Percentiles rank a stretch among this genome's conserved stretches.
Evolutionary conservation across 2,797 vertebrate genomes (phyloP).

Genomic region (Peromyscus nudipes): DNA sequence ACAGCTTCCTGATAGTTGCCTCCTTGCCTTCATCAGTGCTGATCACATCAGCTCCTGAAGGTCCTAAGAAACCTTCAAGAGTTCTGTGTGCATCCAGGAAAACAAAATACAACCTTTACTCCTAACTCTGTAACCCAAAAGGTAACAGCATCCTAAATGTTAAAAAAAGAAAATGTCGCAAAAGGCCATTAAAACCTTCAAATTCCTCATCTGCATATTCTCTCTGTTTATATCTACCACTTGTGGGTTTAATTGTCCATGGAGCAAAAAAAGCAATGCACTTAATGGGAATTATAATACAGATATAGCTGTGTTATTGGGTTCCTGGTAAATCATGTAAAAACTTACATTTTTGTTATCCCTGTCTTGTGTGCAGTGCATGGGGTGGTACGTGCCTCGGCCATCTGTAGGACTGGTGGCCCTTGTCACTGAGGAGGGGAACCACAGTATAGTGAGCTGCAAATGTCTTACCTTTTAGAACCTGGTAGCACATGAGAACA

Average conservation of each 20-base stretch:
- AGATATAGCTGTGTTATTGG: background rate
- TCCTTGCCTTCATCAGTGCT: too few species aligned
- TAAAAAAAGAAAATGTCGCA: background rate
- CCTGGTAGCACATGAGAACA: background rate
- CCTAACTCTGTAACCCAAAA: background rate
- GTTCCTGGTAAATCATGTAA: background rate
- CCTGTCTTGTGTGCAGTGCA: background rate
- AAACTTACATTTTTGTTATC: background rate
- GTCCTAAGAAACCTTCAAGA: background rate
- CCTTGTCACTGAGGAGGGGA: background rate
- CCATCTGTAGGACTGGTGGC: too few species aligned
- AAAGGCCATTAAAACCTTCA: background rate
- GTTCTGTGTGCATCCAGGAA: background rate
- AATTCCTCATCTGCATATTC: background rate
- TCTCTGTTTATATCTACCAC: background rate
- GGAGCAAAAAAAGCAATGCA: background rate
- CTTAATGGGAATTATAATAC: background rate
- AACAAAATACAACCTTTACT: background rate
- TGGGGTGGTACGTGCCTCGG: rapidly evolving
- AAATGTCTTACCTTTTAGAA: background rate
- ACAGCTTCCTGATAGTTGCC: rapidly evolving
- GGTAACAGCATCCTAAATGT: background rate
- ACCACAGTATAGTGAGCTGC: too few species aligned
- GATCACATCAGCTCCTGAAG: background rate
- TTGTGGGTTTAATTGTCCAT: background rate